Conservation (phyloP, 2,113 vertebrate genomes). For the Chloropsis cyanopogon region DNA sequence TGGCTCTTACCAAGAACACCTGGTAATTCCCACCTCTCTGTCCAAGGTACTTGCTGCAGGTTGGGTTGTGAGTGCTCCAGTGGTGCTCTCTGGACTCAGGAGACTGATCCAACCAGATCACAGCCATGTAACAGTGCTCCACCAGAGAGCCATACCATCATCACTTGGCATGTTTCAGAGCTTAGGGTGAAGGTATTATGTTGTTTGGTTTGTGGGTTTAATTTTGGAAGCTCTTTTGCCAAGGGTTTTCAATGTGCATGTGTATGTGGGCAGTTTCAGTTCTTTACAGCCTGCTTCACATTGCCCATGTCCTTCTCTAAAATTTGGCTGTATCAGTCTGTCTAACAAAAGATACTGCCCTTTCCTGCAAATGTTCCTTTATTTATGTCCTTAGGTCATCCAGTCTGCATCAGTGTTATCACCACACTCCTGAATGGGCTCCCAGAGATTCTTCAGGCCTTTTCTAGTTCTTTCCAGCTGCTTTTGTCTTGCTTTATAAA, state of each 20-base stretch:
- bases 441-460: background rate
- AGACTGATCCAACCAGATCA: background rate
- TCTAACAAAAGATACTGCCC: background rate
- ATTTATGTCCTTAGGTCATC: background rate
- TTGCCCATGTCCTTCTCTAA: background rate
- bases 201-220: background rate
- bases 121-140: fast-evolving
- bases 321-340: background rate
- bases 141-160: background rate
- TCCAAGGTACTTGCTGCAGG: background rate
- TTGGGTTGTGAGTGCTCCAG: background rate
- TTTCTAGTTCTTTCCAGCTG: background rate
- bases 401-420: background rate
- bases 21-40: background rate
- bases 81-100: background rate
- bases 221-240: background rate
- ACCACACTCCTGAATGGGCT: background rate
- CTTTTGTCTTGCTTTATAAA: background rate
- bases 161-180: background rate
- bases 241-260: background rate
- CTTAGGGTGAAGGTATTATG: background rate
- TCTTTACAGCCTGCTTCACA: background rate
- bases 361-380: background rate
- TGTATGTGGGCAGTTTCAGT: background rate
- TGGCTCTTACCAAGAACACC: background rate